A percentile compares a stretch with the other conserved stretches of the same genome.
Conservation (phyloP, 2,888 invertebrate genomes). For the Noctua janthina region DNA sequence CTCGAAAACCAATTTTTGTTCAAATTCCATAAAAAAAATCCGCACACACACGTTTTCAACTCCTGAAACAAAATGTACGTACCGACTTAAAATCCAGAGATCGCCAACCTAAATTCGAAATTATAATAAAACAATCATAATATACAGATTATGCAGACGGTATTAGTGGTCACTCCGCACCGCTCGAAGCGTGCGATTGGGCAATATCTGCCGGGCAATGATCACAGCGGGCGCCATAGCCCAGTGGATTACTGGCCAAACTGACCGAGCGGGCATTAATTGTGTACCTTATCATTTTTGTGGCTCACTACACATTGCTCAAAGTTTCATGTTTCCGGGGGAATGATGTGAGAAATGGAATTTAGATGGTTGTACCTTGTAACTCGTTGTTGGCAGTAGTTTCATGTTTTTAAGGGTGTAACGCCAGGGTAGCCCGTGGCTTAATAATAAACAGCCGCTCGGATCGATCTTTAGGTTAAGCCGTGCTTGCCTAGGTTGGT, state of each 20-base stretch:
- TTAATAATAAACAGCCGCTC: too few species aligned
- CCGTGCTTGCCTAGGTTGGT: too few species aligned
- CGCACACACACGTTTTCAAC: background rate
- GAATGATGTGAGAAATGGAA: conserved; percentile 23
- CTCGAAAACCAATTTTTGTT: background rate
- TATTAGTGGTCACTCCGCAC: conserved; percentile 44
- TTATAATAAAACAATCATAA: background rate
- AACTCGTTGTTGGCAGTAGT: too few species aligned
- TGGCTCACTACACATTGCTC: conserved; percentile 56
- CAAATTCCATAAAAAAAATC: background rate
- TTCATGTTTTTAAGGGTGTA: too few species aligned
- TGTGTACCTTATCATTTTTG: conserved; percentile 60
- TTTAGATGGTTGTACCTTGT: background rate
- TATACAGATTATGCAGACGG: conserved; percentile 61
- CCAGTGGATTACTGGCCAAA: conserved; percentile 71
- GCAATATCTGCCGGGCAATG: conserved; percentile 76
- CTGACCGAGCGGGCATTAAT: conserved; percentile 82
- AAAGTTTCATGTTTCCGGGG: conserved; percentile 41
- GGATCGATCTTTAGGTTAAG: too few species aligned
- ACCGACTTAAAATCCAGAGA: background rate
- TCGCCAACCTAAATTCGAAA: background rate
- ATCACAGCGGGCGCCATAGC: conserved; percentile 71
- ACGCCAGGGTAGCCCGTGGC: too few species aligned
- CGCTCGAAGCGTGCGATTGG: conserved; percentile 74
- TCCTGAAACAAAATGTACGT: background rate